These are phyloP conservation scores for Spilosoma lubricipeda DNA, from an alignment of 2,888 invertebrate species.

Conservation along the genomic window DNA sequence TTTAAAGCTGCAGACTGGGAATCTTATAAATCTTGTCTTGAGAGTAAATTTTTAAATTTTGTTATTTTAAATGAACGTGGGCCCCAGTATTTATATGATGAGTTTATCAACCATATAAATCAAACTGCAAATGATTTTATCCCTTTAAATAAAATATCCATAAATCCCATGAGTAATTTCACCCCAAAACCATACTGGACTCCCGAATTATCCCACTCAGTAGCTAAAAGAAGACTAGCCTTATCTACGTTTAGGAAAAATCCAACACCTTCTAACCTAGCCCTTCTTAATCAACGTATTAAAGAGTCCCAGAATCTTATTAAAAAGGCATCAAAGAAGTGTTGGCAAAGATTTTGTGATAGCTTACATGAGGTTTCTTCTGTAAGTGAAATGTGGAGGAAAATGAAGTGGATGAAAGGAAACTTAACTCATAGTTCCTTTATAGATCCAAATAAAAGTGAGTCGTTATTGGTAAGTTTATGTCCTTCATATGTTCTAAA, in stretches of 20 bases:
- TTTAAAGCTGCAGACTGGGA: too few species aligned
- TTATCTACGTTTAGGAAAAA: too few species aligned
- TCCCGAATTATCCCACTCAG: background rate
- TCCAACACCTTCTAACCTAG: conserved; percentile 7
- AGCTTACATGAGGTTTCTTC: conserved; percentile 11
- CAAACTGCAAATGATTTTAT: conserved; percentile 1
- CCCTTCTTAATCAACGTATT: background rate
- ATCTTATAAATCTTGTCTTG: too few species aligned
- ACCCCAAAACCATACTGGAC: conserved; percentile 15
- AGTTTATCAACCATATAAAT: conserved; percentile 8
- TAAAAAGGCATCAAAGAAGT: background rate
- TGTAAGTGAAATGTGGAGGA: background rate
- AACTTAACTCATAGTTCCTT: conserved; percentile 4
- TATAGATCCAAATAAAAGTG: background rate
- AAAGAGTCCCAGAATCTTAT: background rate
- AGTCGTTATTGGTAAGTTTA: background rate
- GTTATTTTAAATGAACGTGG: too few species aligned
- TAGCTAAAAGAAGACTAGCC: conserved; percentile 15
- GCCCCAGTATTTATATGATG: conserved; percentile 3
- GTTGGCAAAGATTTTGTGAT: conserved; percentile 9
- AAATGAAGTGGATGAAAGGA: conserved; percentile 26
- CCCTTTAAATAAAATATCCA: background rate
- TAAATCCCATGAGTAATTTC: conserved; percentile 6
- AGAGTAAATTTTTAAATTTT: too few species aligned
- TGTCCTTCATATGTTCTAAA: background rate